Conservation (phyloP, 2,888 invertebrate species). For the Pseudoips prasinana region DNA sequence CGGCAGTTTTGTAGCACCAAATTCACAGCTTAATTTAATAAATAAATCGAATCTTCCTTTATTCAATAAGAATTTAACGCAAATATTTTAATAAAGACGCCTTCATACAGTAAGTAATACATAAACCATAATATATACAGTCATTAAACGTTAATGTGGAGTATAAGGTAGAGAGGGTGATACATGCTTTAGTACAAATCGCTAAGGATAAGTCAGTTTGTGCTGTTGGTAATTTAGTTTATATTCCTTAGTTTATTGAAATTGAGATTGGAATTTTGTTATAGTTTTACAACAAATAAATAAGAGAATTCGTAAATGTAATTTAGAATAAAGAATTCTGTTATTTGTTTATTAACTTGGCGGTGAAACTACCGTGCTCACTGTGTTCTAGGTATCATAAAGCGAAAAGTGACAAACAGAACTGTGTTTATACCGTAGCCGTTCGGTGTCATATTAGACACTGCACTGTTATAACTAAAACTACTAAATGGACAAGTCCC, state of each 20-base stretch:
- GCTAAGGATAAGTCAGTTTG: constrained; percentile 34
- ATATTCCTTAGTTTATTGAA: constrained; percentile 21
- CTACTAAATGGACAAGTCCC: no score
- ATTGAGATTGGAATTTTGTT: neutral
- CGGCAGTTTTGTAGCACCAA: no score
- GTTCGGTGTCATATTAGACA: no score
- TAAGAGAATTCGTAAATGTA: no score
- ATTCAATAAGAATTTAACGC: neutral
- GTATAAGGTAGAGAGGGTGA: constrained; percentile 20
- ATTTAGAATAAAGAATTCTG: no score
- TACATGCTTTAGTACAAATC: constrained; percentile 56
- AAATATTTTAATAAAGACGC: neutral
- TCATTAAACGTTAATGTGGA: neutral
- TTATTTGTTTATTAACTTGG: no score
- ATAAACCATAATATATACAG: neutral
- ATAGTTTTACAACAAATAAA: no score
- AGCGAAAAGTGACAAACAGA: no score
- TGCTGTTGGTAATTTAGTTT: constrained; percentile 27
- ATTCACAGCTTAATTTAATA: neutral
- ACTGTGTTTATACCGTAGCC: no score
- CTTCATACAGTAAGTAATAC: neutral
- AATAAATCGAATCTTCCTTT: neutral
- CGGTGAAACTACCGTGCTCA: no score
- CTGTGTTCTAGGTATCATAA: no score
- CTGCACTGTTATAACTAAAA: no score